Conservation (phyloP, 2,113 vertebrate species). For the Zingel zingel region DNA sequence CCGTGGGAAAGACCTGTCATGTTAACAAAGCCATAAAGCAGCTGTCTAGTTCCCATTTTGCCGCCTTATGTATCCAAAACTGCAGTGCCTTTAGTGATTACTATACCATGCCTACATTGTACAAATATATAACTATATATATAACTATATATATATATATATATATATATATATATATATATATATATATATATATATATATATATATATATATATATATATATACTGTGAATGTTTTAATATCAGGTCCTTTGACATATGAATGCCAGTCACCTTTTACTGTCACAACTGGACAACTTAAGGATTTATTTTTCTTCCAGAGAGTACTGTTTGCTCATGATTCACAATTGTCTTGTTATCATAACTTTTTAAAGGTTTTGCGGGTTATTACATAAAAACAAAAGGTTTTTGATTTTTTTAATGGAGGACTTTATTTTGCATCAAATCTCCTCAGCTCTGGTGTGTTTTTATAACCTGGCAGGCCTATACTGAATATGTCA, state of each 20-base stretch:
- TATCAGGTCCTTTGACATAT: background rate
- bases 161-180: too few species aligned
- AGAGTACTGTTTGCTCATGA: background rate
- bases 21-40: slow-evolving; percentile 3
- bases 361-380: background rate
- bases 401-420: background rate
- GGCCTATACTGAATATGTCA: background rate
- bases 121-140: too few species aligned
- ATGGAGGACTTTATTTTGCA: background rate
- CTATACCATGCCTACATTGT: background rate
- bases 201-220: too few species aligned
- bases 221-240: slow-evolving; percentile 1
- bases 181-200: too few species aligned
- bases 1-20: background rate
- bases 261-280: background rate
- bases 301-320: background rate
- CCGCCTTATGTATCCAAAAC: background rate
- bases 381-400: background rate
- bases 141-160: too few species aligned
- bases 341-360: too few species aligned
- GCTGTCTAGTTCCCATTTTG: background rate
- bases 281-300: background rate
- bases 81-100: background rate
- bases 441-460: background rate
- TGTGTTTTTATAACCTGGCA: background rate